Conservation (phyloP, 2,888 invertebrate species). For the Erannis defoliaria region DNA sequence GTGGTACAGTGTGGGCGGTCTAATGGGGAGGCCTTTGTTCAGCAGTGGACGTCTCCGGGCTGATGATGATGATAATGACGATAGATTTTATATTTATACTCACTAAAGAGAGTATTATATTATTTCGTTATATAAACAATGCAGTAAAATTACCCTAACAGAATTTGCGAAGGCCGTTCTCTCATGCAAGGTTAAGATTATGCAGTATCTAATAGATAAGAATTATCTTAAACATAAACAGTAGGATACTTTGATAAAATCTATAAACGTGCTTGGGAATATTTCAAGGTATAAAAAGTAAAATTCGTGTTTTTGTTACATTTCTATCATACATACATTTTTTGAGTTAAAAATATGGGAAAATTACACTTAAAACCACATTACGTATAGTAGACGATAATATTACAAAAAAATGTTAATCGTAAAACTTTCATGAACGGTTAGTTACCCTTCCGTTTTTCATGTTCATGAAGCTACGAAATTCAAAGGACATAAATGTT, state of each 20-base stretch:
- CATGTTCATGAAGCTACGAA: conserved; percentile 5
- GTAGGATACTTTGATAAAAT: not conserved
- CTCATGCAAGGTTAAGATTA: conserved; percentile 15
- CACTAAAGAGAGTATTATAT: too few relatives aligned
- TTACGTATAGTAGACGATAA: not conserved
- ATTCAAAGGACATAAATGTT: conserved; percentile 21
- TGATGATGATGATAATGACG: too few relatives aligned
- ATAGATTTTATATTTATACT: too few relatives aligned
- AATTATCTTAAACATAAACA: conserved; percentile 3
- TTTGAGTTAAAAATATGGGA: too few relatives aligned
- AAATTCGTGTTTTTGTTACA: too few relatives aligned
- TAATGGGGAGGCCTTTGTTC: too few relatives aligned
- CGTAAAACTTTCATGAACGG: not conserved
- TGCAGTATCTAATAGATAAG: conserved; percentile 11
- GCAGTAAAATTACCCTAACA: not conserved
- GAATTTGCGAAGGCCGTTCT: conserved; percentile 1
- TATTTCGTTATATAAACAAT: too few relatives aligned
- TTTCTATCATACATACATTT: too few relatives aligned
- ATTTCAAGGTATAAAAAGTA: too few relatives aligned
- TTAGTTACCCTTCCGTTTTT: conserved; percentile 1
- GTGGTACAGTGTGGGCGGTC: too few relatives aligned
- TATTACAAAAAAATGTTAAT: not conserved
- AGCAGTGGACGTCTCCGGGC: too few relatives aligned
- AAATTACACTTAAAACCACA: not conserved
- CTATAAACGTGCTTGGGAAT: not conserved